Conservation (phyloP, 2,888 invertebrate species). For the Acrobasis consociella region DNA sequence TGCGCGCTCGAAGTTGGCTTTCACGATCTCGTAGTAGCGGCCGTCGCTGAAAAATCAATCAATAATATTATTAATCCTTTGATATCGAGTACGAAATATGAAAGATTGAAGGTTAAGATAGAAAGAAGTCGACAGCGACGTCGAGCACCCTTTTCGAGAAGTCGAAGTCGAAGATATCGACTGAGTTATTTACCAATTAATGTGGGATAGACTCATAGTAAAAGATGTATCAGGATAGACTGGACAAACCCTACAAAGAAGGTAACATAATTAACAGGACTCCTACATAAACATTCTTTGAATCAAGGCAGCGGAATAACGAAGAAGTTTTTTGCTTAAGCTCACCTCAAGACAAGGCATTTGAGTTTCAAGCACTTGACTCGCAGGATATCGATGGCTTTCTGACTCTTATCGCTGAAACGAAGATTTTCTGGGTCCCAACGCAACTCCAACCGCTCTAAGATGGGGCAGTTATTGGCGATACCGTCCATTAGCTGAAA, state of each 20-base stretch:
- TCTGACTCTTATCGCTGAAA: slow-evolving; percentile 99
- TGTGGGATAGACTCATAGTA: too few species aligned
- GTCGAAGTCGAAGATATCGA: too few species aligned
- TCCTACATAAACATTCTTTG: background rate
- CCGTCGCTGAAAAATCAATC: slow-evolving; percentile 89
- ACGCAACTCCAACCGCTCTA: slow-evolving; percentile 95
- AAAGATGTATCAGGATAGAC: too few species aligned
- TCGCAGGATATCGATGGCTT: slow-evolving; percentile 98
- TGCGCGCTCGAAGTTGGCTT: slow-evolving; percentile 99
- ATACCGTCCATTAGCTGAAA: slow-evolving; percentile 95
- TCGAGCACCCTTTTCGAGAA: too few species aligned
- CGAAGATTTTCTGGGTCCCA: slow-evolving; percentile 99
- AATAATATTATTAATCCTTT: slow-evolving; percentile 5
- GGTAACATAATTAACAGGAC: too few species aligned
- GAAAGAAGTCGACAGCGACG: too few species aligned
- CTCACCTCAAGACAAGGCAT: slow-evolving; percentile 94
- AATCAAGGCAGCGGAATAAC: background rate
- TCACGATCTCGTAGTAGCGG: slow-evolving; percentile 99
- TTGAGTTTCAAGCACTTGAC: slow-evolving; percentile 96
- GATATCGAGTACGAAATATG: too few species aligned
- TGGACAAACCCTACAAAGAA: too few species aligned
- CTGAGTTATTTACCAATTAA: too few species aligned
- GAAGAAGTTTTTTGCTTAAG: background rate
- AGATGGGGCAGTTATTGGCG: slow-evolving; percentile 93
- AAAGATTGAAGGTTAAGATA: too few species aligned